Percentiles rank a stretch among this genome's conserved stretches.
Conservation (phyloP, 2,888 invertebrate genomes). For the Adelognathus sp. region DNA sequence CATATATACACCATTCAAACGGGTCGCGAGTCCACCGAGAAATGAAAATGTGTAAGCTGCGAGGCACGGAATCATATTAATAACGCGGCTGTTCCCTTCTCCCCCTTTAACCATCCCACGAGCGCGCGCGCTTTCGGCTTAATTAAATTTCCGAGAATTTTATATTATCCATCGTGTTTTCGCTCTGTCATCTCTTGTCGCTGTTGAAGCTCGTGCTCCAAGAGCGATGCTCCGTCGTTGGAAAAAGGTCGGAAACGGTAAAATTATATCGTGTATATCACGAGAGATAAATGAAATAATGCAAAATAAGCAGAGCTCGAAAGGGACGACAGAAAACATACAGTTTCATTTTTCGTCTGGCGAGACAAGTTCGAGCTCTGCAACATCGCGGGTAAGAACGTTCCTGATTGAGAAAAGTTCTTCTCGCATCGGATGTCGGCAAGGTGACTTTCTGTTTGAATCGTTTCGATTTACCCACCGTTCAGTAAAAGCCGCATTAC, state of each 20-base stretch:
- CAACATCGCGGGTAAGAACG: conserved; percentile 23
- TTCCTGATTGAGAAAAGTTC: neutral
- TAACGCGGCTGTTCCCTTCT: conserved; percentile 67
- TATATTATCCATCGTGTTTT: conserved; percentile 68
- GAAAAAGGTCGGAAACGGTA: conserved; percentile 15
- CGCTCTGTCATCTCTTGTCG: conserved; percentile 56
- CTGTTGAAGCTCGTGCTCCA: conserved; percentile 36
- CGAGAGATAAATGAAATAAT: conserved; percentile 49
- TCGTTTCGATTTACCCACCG: conserved; percentile 35
- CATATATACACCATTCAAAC: conserved; percentile 12
- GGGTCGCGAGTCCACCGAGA: conserved; percentile 58
- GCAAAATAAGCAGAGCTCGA: neutral
- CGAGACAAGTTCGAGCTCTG: conserved; percentile 39
- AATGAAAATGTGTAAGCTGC: conserved; percentile 73
- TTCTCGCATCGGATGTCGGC: conserved; percentile 50
- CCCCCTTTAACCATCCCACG: neutral
- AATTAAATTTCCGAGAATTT: conserved; percentile 77
- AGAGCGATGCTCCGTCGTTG: conserved; percentile 7
- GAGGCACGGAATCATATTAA: conserved; percentile 74
- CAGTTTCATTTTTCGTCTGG: neutral
- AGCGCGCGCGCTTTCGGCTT: conserved; percentile 65
- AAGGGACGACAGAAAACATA: neutral
- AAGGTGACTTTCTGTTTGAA: conserved; percentile 61
- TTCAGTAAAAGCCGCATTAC: neutral
- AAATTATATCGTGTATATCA: neutral